Evolutionary conservation across 2,888 invertebrate genomes (phyloP), one percentile per base, ranked within the genome.

Genomic region (Pseudeuparius sepicola): DNA sequence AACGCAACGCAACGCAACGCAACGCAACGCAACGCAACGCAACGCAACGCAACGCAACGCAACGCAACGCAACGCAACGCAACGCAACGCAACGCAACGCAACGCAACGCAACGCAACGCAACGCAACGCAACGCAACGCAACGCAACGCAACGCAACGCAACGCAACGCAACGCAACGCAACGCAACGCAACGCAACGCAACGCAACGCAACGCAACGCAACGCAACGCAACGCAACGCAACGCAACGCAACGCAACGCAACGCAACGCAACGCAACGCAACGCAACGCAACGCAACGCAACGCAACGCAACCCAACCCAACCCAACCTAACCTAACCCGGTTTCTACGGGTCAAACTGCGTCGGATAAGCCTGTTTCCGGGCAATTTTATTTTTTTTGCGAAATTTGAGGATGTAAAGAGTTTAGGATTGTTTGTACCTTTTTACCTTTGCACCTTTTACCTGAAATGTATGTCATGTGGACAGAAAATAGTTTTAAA

Each of bases 241-340:
- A 20, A 20, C 20, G 7, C 20, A 20, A 20, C 20, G 7, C 20
- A 20, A 20, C 20, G 7, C 20, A 20, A 20, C 20, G 7, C 20
- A 20, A 20, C 20, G 7, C 20, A 20, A 20, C 20, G 7, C 20
- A 20, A 20, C 20, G 7, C 20, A 20, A 20, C 20, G 7, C 20
- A 20, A 20, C 20, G 7, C 20, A 20, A 20, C 20, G 7, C 20
- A 20, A 20, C 20, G 7, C 20, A 20, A 20, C 20, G 7, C 20
- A 20, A 20, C 20, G 7, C 20, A 20, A 20, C 20, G 7, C 20
- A 20, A 20, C 20, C 20, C 20, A 20, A 20, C 20, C 20, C 20
- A 20, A 20, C 20, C 20, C 20, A 20, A 20, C 20, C 20, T 9
- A 20, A 20, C 20, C 20, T 20, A 20, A n/a, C n/a, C n/a, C n/a